Percentiles rank a stretch among this genome's conserved stretches.
These are phyloP conservation scores for Globodera ellingtonae DNA, from an alignment of 1,140 invertebrate species.

Conservation along the genomic window DNA sequence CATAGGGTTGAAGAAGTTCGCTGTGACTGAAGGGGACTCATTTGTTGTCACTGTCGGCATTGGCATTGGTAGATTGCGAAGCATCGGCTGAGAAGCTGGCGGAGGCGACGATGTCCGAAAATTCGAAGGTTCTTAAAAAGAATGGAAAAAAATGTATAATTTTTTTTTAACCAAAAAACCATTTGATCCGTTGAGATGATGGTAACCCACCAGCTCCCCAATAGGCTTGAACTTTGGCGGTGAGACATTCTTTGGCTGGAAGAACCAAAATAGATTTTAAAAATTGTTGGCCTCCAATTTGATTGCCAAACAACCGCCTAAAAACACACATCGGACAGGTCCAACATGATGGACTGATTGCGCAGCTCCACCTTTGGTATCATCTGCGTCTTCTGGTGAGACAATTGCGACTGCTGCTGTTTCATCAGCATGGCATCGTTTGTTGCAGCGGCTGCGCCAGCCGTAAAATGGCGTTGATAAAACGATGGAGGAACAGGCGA, in stretches of 20 bases:
- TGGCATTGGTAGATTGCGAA: not conserved
- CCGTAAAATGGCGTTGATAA: not conserved
- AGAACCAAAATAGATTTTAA: not conserved
- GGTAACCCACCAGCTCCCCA: not conserved
- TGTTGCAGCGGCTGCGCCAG: not conserved
- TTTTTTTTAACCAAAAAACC: not conserved
- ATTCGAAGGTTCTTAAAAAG: not conserved
- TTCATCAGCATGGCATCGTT: no score
- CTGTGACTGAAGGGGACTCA: not conserved
- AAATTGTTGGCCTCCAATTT: no score
- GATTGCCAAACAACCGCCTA: no score
- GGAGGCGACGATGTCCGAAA: not conserved
- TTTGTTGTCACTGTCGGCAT: not conserved
- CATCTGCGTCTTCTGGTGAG: no score
- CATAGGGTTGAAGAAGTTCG: no score
- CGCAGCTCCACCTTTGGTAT: not conserved
- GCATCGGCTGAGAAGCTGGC: not conserved
- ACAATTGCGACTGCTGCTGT: no score
- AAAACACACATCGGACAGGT: not conserved
- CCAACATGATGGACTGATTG: not conserved
- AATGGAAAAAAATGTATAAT: not conserved
- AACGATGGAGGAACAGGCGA: not conserved
- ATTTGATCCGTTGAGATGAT: not conserved
- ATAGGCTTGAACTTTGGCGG: not conserved
- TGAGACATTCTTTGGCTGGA: not conserved